phyloP scores from a whole-genome alignment of 1,140 invertebrate genomes.

The Sycophila sp. region DNA sequence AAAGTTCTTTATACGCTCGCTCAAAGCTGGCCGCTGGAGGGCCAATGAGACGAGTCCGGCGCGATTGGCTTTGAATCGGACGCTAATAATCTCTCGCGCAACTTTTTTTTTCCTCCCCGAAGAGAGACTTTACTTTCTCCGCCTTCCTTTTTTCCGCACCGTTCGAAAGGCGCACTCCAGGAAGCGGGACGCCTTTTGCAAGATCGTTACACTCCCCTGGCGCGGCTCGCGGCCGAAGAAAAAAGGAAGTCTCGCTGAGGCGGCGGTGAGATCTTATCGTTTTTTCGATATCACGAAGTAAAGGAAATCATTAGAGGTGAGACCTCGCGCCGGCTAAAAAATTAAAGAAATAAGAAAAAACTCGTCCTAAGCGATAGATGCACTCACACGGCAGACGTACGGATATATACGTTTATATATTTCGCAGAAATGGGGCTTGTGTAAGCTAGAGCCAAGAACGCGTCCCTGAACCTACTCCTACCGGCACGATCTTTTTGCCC shows the following conservation, averaged over 20 bases:
- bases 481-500: not conserved
- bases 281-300: not conserved
- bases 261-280: too few relatives aligned
- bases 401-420: constrained; percentile 8
- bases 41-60: too few relatives aligned
- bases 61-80: constrained; percentile 6
- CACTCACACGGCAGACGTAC: too few relatives aligned
- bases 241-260: too few relatives aligned
- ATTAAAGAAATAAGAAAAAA: constrained; percentile 3
- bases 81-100: not conserved
- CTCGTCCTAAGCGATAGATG: too few relatives aligned
- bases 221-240: too few relatives aligned
- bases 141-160: not conserved
- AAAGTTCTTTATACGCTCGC: too few relatives aligned
- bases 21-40: too few relatives aligned
- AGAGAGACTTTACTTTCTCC: not conserved
- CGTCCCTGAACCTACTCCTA: constrained; percentile 22
- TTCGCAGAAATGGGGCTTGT: not conserved
- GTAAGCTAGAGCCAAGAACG: not conserved
- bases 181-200: not conserved
- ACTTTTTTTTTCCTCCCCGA: not conserved
- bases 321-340: not conserved
- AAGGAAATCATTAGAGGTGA: not conserved
- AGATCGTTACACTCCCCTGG: not conserved
- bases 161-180: not conserved